These are phyloP conservation scores for Cryptomyrus ogoouensis DNA, from an alignment of 2,113 vertebrate species.

Conservation along the genomic window DNA sequence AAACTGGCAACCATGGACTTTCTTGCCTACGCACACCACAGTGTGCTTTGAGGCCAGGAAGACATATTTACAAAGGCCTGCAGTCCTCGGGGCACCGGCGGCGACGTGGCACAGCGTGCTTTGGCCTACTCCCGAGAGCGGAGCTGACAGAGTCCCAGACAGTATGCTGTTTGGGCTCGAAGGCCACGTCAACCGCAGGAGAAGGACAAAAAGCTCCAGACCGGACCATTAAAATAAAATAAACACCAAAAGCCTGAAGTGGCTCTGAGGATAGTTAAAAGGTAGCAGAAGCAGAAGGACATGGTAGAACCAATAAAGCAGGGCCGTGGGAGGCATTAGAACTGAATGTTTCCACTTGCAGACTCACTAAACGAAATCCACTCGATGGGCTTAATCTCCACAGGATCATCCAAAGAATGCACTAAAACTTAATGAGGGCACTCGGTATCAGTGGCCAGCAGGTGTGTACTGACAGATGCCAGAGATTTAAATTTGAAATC, in stretches of 20 bases:
- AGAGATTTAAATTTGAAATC: slow-evolving; percentile 39
- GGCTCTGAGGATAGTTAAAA: neutral
- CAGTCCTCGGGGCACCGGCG: neutral
- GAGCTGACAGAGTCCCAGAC: neutral
- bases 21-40: neutral
- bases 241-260: neutral
- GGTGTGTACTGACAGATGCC: slow-evolving; percentile 42
- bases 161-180: neutral
- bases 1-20: neutral
- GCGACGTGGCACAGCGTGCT: neutral
- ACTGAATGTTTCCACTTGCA: neutral
- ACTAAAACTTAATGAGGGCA: slow-evolving; percentile 49
- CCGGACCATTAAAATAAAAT: neutral
- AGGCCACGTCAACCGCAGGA: neutral
- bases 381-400: slow-evolving; percentile 39
- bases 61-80: neutral
- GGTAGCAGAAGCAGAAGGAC: neutral
- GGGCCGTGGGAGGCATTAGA: neutral
- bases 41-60: neutral
- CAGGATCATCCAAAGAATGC: slow-evolving; percentile 38
- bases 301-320: neutral
- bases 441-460: slow-evolving; percentile 39
- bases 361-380: slow-evolving; percentile 1
- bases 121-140: neutral
- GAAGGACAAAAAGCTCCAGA: neutral